Evolutionary conservation across 2,113 vertebrate genomes (phyloP).

Genomic region (Lepus americanus): DNA sequence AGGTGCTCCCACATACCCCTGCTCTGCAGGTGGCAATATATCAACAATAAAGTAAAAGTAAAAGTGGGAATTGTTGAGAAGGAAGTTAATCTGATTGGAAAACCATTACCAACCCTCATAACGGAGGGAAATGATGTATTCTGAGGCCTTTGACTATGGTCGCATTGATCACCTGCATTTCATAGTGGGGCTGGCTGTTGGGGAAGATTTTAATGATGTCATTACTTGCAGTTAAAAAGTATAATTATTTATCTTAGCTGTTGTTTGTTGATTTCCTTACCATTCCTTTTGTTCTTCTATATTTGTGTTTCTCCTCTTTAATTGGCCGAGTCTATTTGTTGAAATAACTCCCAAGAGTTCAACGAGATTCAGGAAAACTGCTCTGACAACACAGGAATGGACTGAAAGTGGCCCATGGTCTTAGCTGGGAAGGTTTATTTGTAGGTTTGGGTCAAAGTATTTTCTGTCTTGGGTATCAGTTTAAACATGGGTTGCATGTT

Average conservation of each 20-base stretch:
- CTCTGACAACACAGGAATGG: background rate
- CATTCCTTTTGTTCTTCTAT: background rate
- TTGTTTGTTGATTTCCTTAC: slow-evolving; percentile 37
- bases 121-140: background rate
- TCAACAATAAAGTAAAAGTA: background rate
- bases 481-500: background rate
- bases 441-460: background rate
- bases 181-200: background rate
- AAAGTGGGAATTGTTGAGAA: background rate
- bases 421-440: background rate
- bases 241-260: background rate
- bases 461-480: background rate
- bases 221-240: background rate
- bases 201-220: background rate
- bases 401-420: background rate
- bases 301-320: background rate
- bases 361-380: background rate
- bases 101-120: background rate
- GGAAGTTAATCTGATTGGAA: background rate
- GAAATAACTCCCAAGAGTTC: background rate
- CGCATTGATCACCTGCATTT: background rate
- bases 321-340: background rate
- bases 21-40: background rate
- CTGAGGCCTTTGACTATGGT: background rate
- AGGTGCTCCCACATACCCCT: background rate